Evolutionary conservation across 2,113 vertebrate species (phyloP).

Genomic region (Isurus oxyrinchus): DNA sequence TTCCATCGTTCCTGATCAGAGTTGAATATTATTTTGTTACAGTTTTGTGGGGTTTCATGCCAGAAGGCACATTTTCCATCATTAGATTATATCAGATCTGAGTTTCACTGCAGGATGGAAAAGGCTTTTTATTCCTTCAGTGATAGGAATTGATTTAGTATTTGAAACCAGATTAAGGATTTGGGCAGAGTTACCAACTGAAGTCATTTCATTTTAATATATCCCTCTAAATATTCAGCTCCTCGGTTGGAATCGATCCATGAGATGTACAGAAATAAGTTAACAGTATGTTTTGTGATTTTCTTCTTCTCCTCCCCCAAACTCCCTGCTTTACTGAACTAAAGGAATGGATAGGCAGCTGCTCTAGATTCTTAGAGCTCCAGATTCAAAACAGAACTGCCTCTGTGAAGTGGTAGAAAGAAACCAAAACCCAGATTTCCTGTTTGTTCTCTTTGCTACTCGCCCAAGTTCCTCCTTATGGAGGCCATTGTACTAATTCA

Average conservation of each 20-base stretch:
- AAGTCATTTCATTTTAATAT: not conserved
- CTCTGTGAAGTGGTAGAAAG: not conserved
- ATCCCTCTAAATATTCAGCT: not conserved
- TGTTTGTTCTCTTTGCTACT: not conserved
- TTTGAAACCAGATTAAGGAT: not conserved
- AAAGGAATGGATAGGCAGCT: not conserved
- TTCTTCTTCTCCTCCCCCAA: not conserved
- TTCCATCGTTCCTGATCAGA: not conserved
- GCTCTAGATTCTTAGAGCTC: not conserved
- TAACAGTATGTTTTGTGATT: not conserved
- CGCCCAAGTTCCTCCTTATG: not conserved
- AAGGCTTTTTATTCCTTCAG: not conserved
- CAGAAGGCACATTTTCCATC: slow-evolving; percentile 6
- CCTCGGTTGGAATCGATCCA: not conserved
- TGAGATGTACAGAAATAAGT: not conserved
- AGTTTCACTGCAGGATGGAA: not conserved
- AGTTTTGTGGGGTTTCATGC: not conserved
- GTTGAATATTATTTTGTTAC: not conserved
- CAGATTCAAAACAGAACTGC: not conserved
- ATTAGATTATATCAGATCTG: not conserved
- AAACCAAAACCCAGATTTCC: not conserved
- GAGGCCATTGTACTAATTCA: too few relatives aligned
- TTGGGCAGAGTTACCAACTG: not conserved
- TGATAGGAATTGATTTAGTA: not conserved
- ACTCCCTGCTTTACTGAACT: not conserved